These are phyloP conservation scores for Nemapogon koenigi DNA, from an alignment of 2,888 invertebrate genomes.

Conservation along the genomic window DNA sequence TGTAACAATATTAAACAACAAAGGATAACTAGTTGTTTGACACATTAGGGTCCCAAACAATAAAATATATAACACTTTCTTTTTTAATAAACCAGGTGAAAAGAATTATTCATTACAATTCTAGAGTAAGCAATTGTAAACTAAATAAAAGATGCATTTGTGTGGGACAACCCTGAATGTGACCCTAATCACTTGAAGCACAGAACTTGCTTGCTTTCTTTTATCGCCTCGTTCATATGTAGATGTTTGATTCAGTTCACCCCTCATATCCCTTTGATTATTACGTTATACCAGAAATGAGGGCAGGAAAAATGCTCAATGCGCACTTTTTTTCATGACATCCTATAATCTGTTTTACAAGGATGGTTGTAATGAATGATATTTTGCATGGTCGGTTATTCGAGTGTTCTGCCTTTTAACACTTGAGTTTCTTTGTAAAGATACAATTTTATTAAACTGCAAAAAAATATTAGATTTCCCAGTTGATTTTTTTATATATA, in stretches of 20 bases:
- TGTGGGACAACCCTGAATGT: neutral
- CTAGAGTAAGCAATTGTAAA: too few relatives aligned
- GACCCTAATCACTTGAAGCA: conserved; percentile 11
- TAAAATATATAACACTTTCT: too few relatives aligned
- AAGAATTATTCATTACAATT: too few relatives aligned
- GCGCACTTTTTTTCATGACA: conserved; percentile 46
- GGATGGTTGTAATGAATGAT: conserved; percentile 50
- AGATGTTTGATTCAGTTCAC: conserved; percentile 42
- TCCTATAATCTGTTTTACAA: conserved; percentile 57
- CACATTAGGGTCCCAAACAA: too few relatives aligned
- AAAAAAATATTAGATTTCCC: neutral
- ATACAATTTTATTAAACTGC: neutral
- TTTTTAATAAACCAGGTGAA: too few relatives aligned
- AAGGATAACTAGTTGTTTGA: too few relatives aligned
- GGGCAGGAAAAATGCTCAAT: conserved; percentile 16
- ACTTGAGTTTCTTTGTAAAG: conserved; percentile 25
- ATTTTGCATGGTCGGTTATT: conserved; percentile 46
- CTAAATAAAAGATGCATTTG: conserved; percentile 1
- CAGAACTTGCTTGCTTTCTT: conserved; percentile 27
- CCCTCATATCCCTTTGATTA: conserved; percentile 61
- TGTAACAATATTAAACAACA: too few relatives aligned
- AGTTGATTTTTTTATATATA: neutral
- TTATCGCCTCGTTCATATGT: conserved; percentile 52
- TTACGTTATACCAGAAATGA: conserved; percentile 44
- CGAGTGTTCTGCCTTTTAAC: conserved; percentile 38